Percentiles rank a stretch among this genome's conserved stretches.
These are phyloP conservation scores for Cygnus buccinator DNA, from an alignment of 2,113 vertebrate species.

Conservation along the genomic window DNA sequence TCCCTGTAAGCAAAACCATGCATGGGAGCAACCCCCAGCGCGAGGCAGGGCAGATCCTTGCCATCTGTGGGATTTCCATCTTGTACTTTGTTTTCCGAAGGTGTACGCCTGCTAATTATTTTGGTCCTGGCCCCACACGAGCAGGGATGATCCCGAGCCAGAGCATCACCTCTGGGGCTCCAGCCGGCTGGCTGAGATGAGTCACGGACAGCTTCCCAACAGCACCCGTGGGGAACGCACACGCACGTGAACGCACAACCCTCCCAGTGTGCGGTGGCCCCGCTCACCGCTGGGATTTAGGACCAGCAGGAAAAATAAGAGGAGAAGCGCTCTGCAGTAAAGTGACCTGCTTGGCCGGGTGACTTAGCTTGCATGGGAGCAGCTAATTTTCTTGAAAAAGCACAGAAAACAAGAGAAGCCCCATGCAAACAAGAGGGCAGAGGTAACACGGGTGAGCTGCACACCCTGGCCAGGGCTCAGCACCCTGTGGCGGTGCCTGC, in stretches of 20 bases:
- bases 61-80: fast-evolving
- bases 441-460: fast-evolving
- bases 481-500: fast-evolving
- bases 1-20: fast-evolving
- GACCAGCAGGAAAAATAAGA: fast-evolving
- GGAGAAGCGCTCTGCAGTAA: fast-evolving
- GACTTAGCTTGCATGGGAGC: background rate
- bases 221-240: fast-evolving
- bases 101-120: fast-evolving
- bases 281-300: fast-evolving
- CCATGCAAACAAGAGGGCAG: fast-evolving
- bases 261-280: fast-evolving
- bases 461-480: background rate
- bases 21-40: background rate
- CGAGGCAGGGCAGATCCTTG: background rate
- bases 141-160: background rate
- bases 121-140: background rate
- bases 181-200: background rate
- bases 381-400: background rate
- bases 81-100: background rate
- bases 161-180: background rate
- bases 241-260: fast-evolving
- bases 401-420: background rate
- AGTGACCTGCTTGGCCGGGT: background rate
- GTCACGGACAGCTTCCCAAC: background rate